Evolutionary conservation across 2,888 invertebrate species (phyloP).

Genomic region (Euplexia lucipara): DNA sequence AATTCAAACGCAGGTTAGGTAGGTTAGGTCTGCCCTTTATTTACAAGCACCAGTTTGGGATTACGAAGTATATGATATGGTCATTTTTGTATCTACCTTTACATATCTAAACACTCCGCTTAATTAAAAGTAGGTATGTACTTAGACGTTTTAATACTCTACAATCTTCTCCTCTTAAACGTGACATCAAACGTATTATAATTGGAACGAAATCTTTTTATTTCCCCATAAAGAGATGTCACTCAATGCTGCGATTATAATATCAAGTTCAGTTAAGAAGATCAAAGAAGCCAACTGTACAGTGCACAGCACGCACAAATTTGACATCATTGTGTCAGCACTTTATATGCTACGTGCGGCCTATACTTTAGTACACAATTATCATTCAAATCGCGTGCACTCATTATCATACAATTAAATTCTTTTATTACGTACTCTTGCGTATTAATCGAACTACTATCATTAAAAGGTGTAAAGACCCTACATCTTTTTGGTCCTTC

Average conservation of each 20-base stretch:
- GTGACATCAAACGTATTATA: not conserved
- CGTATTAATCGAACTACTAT: no score
- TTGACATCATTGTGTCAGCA: no score
- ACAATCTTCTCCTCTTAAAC: not conserved
- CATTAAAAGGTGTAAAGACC: no score
- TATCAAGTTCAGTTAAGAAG: conserved; percentile 47
- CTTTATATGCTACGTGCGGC: no score
- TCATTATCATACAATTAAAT: no score
- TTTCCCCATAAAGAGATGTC: conserved; percentile 22
- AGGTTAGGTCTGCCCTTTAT: no score
- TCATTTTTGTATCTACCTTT: not conserved
- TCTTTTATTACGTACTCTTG: no score
- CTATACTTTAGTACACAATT: no score
- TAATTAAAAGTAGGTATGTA: not conserved
- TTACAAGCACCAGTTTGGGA: not conserved
- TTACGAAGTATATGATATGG: not conserved
- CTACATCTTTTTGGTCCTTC: no score
- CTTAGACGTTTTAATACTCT: not conserved
- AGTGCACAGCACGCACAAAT: no score
- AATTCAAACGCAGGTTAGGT: no score
- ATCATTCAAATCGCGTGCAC: no score
- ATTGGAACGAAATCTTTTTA: conserved; percentile 37
- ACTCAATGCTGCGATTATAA: conserved; percentile 42
- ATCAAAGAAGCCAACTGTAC: conserved; percentile 64
- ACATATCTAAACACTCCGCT: not conserved